Conservation (phyloP, 2,113 vertebrate genomes). For the Apistogramma diplotaenia region DNA sequence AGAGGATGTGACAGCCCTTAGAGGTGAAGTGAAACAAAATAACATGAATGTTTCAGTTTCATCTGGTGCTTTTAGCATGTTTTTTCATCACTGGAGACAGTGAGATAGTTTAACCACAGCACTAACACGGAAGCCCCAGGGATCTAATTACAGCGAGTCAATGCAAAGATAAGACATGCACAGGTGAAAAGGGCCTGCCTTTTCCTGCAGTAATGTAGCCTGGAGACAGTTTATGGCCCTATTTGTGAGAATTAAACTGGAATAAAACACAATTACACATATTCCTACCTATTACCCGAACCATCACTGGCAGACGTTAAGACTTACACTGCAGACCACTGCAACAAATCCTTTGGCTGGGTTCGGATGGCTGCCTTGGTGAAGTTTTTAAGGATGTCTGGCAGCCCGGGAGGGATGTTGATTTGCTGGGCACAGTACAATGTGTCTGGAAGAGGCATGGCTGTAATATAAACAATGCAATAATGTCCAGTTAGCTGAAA, state of each 20-base stretch:
- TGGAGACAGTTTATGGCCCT: slow-evolving; percentile 5
- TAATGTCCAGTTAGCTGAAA: slow-evolving; percentile 5
- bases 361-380: slow-evolving; percentile 92
- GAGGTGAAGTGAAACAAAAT: neutral
- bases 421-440: slow-evolving; percentile 94
- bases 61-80: neutral
- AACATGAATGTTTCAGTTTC: neutral
- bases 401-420: slow-evolving; percentile 84
- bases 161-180: slow-evolving; percentile 6
- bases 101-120: slow-evolving; percentile 15
- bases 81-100: slow-evolving; percentile 3
- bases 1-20: neutral
- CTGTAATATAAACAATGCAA: slow-evolving; percentile 36
- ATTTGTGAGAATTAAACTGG: neutral
- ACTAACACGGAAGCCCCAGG: slow-evolving; percentile 12
- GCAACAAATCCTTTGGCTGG: slow-evolving; percentile 86
- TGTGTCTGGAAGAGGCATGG: slow-evolving; percentile 86
- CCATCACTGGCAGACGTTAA: neutral
- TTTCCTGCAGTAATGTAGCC: neutral
- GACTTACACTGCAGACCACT: slow-evolving; percentile 89
- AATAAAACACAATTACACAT: slow-evolving; percentile 4
- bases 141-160: slow-evolving; percentile 55
- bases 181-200: slow-evolving; percentile 14
- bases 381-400: slow-evolving; percentile 90
- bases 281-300: neutral